Percentiles rank a stretch among this genome's conserved stretches.
Conservation (phyloP, 1,140 invertebrate genomes). For the Zaprionus kolodkinae region DNA sequence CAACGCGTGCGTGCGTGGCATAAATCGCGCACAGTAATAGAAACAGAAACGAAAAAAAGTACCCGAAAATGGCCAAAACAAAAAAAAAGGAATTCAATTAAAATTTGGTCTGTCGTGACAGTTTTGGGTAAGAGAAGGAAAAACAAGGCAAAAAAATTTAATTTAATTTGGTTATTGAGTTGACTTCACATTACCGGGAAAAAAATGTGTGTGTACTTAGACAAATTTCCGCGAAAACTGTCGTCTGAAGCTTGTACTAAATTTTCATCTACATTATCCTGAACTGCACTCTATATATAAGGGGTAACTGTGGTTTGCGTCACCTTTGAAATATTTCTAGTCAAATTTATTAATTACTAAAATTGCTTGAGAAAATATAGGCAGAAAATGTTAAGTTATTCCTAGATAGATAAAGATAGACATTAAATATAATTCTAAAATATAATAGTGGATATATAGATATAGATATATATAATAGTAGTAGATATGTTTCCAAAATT, state of each 20-base stretch:
- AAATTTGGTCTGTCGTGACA: background rate
- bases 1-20: conserved; percentile 47
- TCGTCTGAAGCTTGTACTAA: background rate
- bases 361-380: too few species aligned
- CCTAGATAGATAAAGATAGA: too few species aligned
- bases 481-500: too few species aligned
- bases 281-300: background rate
- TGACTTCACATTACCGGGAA: background rate
- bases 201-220: background rate
- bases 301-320: too few species aligned
- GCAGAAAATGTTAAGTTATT: too few species aligned
- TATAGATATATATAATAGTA: too few species aligned
- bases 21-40: conserved; percentile 38
- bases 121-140: background rate
- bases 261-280: background rate
- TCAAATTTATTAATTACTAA: too few species aligned
- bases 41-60: background rate
- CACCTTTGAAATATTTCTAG: too few species aligned
- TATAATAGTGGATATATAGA: too few species aligned
- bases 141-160: background rate
- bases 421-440: too few species aligned
- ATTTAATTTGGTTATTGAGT: background rate
- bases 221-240: conserved; percentile 6
- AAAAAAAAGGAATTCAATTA: conserved; percentile 1
- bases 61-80: background rate